Conservation (phyloP, 2,888 invertebrate genomes). For the Hyles lineata region DNA sequence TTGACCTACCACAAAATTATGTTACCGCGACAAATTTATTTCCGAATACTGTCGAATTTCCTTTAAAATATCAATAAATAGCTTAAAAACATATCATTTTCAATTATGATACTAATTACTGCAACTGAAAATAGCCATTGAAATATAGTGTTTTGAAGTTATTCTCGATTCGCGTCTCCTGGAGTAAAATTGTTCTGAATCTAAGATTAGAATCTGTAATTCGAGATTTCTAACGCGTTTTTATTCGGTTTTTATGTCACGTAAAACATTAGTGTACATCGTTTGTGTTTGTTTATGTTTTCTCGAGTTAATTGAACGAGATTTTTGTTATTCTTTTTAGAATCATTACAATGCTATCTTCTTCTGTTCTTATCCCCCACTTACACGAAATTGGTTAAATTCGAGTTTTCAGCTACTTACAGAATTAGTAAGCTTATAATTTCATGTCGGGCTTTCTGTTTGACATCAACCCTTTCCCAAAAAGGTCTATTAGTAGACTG, state of each 20-base stretch:
- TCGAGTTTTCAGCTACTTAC: too few species aligned
- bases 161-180: neutral
- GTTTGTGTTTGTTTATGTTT: slow-evolving; percentile 3
- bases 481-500: too few species aligned
- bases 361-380: too few species aligned
- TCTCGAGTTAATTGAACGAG: neutral
- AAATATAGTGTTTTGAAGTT: neutral
- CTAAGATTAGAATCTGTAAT: slow-evolving; percentile 24
- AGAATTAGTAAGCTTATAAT: too few species aligned
- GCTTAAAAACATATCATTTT: neutral
- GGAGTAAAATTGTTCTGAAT: slow-evolving; percentile 3
- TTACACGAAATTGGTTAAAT: too few species aligned
- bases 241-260: slow-evolving; percentile 10
- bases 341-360: too few species aligned
- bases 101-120: neutral
- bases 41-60: too few species aligned
- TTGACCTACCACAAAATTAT: too few species aligned
- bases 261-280: neutral
- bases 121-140: neutral
- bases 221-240: slow-evolving; percentile 16
- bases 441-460: too few species aligned
- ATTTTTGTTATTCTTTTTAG: neutral
- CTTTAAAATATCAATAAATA: neutral
- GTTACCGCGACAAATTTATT: too few species aligned
- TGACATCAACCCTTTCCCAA: too few species aligned